Percentiles rank a stretch among this genome's conserved stretches.
Evolutionary conservation across 2,888 invertebrate species (phyloP).

Genomic region (Melitaea athalia): DNA sequence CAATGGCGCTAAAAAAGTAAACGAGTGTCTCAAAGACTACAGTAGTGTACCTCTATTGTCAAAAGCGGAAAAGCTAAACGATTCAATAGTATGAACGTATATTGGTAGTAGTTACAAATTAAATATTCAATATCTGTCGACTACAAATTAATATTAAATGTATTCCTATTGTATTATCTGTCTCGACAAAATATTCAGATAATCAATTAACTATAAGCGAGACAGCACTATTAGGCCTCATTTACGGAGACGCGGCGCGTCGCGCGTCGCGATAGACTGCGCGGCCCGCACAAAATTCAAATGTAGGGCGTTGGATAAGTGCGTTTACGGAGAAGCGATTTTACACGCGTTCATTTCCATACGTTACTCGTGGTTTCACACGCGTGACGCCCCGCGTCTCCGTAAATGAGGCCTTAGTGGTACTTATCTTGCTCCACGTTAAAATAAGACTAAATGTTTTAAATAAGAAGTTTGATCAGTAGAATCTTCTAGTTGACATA

Average conservation of each 20-base stretch:
- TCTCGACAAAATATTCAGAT: neutral
- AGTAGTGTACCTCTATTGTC: slow-evolving; percentile 76
- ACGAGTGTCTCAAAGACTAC: slow-evolving; percentile 71
- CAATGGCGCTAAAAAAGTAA: slow-evolving; percentile 64
- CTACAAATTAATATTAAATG: neutral
- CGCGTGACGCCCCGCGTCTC: too few species aligned
- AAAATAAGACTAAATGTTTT: slow-evolving; percentile 6
- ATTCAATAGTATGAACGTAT: slow-evolving; percentile 66
- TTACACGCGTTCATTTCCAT: too few species aligned
- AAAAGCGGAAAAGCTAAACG: slow-evolving; percentile 70
- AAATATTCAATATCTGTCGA: slow-evolving; percentile 3
- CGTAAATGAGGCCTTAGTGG: too few species aligned
- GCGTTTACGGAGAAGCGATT: too few species aligned
- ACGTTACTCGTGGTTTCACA: too few species aligned
- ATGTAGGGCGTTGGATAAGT: too few species aligned
- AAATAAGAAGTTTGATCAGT: slow-evolving; percentile 1
- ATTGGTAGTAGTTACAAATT: slow-evolving; percentile 13
- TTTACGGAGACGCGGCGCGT: too few species aligned
- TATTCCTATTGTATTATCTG: neutral
- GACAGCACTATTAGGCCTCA: neutral
- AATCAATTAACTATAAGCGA: neutral
- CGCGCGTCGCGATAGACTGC: too few species aligned
- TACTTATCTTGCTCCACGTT: slow-evolving; percentile 1
- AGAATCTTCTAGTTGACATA: slow-evolving; percentile 9
- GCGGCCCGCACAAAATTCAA: too few species aligned